Base-by-base conservation (phyloP, 2,113 vertebrate genomes). In the Gila orcuttii region DNA sequence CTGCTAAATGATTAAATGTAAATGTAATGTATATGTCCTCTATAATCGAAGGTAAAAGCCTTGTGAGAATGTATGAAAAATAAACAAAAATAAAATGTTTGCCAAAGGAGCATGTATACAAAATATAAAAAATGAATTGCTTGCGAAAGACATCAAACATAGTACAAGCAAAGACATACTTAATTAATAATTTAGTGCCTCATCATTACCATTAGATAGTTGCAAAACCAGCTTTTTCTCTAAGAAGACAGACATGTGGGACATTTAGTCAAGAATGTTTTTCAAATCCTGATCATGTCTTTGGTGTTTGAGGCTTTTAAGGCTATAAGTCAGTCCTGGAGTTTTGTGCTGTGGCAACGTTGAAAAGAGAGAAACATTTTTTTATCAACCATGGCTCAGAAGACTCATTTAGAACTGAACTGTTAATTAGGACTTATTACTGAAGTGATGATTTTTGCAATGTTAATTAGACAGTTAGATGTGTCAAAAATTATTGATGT, bases 401-500 rank as follows among this genome's bases (percentile, higher is more conserved):
- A 76, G 25, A 77, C 17, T 76, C 45, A 25, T 76, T 19, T 77
- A 55, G 7, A 77, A 55, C 28, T 10, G 17, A 55, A 77, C 75
- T 52, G 75, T 77, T 77, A 77, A 77, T 77, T 52, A 77, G 45
- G 45, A 77, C 25, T 80, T 45, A 28, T 7, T 17, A 64, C 57
- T 28, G 59, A 80, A 42, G 57, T 80, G 78, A 45, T 45, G 57
- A 64, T 28, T 80, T 25, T 62, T 36, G 23, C 57, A 52, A 25
- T 31, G 25, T 19, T 68, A 82, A 82, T 50, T 50, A 68, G 62
- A 52, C 25, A 13, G 45, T 50, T 68, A 45, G n/a, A 80, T 66
- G 59, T 66, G 42, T 82, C 42, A 82, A 2, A 73, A 73, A 23
- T 9, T 82, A 82, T 71, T 17, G 15, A 60, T 85, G 82, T 84